These are phyloP conservation scores for Pissodes strobi DNA, from an alignment of 1,140 invertebrate genomes.

Conservation along the genomic window DNA sequence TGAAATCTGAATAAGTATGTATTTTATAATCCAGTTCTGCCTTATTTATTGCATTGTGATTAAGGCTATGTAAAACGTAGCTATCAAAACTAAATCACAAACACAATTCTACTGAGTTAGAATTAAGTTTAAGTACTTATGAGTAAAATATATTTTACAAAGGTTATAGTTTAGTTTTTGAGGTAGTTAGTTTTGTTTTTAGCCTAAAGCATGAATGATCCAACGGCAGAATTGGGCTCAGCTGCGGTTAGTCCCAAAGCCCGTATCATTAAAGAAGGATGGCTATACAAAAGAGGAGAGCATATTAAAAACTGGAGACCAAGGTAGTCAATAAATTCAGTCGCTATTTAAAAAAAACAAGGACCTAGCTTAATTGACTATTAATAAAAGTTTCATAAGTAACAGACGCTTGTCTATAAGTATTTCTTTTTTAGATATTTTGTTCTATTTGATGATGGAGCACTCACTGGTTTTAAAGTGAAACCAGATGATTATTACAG, in stretches of 20 bases:
- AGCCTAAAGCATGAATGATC: conserved; percentile 22
- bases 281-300: conserved; percentile 84
- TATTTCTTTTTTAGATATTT: conserved; percentile 71
- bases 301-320: conserved; percentile 97
- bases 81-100: too few relatives aligned
- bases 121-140: background rate
- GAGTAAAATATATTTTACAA: background rate
- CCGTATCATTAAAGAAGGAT: conserved; percentile 77
- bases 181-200: conserved; percentile 13
- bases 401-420: background rate
- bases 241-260: conserved; percentile 19
- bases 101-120: too few relatives aligned
- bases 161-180: background rate
- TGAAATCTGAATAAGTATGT: too few relatives aligned
- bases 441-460: conserved; percentile 90
- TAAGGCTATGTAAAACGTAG: too few relatives aligned
- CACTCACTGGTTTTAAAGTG: conserved; percentile 89
- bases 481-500: conserved; percentile 79
- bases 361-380: too few relatives aligned
- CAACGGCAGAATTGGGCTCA: conserved; percentile 14
- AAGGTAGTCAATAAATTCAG: conserved; percentile 60
- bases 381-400: too few relatives aligned
- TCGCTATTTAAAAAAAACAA: too few relatives aligned
- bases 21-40: too few relatives aligned
- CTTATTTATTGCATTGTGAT: too few relatives aligned